Conservation (phyloP, 2,888 invertebrate genomes). For the Hyalella azteca region DNA sequence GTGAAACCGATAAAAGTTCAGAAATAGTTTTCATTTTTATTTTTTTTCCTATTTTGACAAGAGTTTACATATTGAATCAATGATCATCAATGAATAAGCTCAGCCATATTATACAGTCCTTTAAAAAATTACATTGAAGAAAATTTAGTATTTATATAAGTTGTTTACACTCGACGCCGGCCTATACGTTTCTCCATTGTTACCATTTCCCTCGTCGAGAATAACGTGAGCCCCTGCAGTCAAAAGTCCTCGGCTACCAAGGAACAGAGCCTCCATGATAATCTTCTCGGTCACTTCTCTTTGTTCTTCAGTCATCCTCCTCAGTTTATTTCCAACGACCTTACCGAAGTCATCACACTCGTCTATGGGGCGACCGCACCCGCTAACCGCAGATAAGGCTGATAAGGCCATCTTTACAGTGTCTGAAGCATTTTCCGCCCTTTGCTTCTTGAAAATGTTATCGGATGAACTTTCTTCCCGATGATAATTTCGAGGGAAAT, state of each 20-base stretch:
- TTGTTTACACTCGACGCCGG: too few relatives aligned
- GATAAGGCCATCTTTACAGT: background rate
- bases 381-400: background rate
- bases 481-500: too few relatives aligned
- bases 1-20: too few relatives aligned
- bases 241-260: background rate
- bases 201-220: background rate
- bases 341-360: slow-evolving; percentile 1
- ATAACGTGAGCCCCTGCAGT: background rate
- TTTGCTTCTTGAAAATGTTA: background rate
- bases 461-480: background rate
- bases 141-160: too few relatives aligned
- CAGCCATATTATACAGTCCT: too few relatives aligned
- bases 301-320: slow-evolving; percentile 7
- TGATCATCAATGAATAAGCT: too few relatives aligned
- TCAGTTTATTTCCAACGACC: slow-evolving; percentile 13
- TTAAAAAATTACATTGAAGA: too few relatives aligned
- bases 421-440: background rate
- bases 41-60: too few relatives aligned
- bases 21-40: too few relatives aligned
- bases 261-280: slow-evolving; percentile 9
- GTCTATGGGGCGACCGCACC: background rate
- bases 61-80: too few relatives aligned
- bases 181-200: too few relatives aligned
- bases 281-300: slow-evolving; percentile 1